phyloP scores from a whole-genome alignment of 2,113 vertebrate species.

The Rhagologus leucostigma region DNA sequence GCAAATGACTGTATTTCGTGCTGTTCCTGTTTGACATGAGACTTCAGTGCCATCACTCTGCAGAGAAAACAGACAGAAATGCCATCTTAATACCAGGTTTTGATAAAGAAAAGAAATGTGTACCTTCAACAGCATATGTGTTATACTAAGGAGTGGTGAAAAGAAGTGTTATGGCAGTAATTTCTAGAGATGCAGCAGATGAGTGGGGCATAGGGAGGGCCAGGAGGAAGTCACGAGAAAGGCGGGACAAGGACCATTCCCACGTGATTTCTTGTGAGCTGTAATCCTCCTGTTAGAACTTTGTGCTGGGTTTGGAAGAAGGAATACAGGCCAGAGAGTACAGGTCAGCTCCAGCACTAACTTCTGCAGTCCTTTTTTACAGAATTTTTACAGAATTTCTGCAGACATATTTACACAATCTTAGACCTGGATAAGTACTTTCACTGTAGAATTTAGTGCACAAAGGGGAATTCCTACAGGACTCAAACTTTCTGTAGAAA shows the following conservation, averaged over 20 bases:
- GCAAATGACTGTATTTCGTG: slow-evolving; percentile 75
- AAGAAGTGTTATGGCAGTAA: neutral
- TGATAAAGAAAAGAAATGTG: neutral
- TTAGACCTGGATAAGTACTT: neutral
- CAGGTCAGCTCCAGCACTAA: neutral
- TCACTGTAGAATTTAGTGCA: neutral
- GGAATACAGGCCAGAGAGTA: neutral
- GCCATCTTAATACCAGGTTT: neutral
- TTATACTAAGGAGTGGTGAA: neutral
- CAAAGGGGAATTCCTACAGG: neutral
- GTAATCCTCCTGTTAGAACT: neutral
- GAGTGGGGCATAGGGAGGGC: neutral
- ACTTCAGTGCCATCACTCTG: slow-evolving; percentile 84
- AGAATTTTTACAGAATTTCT: neutral
- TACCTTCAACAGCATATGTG: neutral
- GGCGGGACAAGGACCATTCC: neutral
- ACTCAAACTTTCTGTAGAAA: neutral
- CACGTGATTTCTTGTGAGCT: neutral
- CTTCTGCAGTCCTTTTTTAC: neutral
- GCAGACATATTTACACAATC: neutral
- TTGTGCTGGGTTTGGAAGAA: neutral
- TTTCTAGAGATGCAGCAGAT: neutral
- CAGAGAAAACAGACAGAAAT: slow-evolving; percentile 4
- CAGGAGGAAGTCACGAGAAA: neutral
- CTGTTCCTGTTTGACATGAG: slow-evolving; percentile 74